Evolutionary conservation across 2,113 vertebrate species (phyloP).

Genomic region (Promerops cafer): DNA sequence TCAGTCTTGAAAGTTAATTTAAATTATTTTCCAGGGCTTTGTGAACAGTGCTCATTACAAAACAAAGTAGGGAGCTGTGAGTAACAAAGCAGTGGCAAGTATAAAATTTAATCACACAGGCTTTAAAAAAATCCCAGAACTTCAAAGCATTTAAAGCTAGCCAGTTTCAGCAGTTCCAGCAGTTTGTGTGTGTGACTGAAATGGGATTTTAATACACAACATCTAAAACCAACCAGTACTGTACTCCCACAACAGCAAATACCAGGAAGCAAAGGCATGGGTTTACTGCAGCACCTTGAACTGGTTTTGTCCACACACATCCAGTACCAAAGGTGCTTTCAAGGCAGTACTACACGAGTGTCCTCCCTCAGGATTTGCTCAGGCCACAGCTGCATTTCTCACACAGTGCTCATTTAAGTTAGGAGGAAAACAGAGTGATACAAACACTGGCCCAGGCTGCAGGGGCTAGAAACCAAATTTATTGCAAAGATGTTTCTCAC

Average conservation of each 20-base stretch:
- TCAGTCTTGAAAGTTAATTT: background rate
- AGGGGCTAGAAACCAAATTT: background rate
- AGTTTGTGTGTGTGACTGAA: background rate
- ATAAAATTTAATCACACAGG: background rate
- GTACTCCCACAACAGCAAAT: background rate
- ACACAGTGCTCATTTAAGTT: rapidly evolving
- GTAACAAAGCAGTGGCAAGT: background rate
- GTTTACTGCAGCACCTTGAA: background rate
- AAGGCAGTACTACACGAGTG: rapidly evolving
- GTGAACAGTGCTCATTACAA: background rate
- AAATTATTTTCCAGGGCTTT: background rate
- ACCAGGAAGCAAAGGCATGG: background rate
- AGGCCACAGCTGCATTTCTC: background rate
- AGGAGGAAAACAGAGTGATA: background rate
- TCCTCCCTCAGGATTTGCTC: too few relatives aligned
- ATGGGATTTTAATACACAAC: background rate
- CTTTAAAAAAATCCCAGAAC: background rate
- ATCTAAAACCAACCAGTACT: background rate
- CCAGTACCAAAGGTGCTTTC: background rate
- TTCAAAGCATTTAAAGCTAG: background rate
- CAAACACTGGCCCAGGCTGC: background rate
- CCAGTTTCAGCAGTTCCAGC: background rate
- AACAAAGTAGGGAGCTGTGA: background rate
- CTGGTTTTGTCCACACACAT: background rate
- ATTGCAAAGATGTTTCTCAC: background rate